Percentiles rank a stretch among this genome's conserved stretches.
Evolutionary conservation across 2,888 invertebrate species (phyloP).

Genomic region (Heliconius sara): DNA sequence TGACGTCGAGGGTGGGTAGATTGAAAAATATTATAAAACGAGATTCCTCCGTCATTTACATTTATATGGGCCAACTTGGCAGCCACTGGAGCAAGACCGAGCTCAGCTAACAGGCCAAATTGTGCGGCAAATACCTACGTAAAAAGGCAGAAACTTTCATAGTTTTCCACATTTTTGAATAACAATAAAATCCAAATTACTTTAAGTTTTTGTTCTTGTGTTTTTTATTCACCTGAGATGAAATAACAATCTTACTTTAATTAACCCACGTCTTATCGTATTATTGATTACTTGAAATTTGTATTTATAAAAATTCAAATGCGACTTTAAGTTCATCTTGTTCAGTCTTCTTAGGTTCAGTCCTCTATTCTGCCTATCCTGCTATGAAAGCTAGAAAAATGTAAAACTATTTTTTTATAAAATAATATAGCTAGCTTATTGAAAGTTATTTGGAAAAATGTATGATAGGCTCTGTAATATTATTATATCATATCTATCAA

Average conservation of each 20-base stretch:
- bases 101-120: slow-evolving; percentile 23
- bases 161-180: neutral
- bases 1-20: slow-evolving; percentile 54
- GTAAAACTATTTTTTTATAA: neutral
- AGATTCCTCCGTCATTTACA: slow-evolving; percentile 65
- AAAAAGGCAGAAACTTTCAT: slow-evolving; percentile 4
- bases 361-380: neutral
- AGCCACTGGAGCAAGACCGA: slow-evolving; percentile 48
- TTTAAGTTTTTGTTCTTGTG: neutral
- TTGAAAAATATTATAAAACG: slow-evolving; percentile 67
- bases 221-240: neutral
- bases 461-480: too few relatives aligned
- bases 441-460: neutral
- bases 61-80: slow-evolving; percentile 75
- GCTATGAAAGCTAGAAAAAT: neutral
- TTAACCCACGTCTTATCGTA: neutral
- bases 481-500: neutral
- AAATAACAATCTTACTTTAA: neutral
- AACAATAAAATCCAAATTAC: neutral
- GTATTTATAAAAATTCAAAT: neutral
- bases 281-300: neutral
- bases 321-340: neutral
- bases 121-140: slow-evolving; percentile 2
- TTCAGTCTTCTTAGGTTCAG: neutral
- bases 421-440: neutral